Evolutionary conservation across 2,888 invertebrate species (phyloP).

Genomic region (Thymelicus lineola): DNA sequence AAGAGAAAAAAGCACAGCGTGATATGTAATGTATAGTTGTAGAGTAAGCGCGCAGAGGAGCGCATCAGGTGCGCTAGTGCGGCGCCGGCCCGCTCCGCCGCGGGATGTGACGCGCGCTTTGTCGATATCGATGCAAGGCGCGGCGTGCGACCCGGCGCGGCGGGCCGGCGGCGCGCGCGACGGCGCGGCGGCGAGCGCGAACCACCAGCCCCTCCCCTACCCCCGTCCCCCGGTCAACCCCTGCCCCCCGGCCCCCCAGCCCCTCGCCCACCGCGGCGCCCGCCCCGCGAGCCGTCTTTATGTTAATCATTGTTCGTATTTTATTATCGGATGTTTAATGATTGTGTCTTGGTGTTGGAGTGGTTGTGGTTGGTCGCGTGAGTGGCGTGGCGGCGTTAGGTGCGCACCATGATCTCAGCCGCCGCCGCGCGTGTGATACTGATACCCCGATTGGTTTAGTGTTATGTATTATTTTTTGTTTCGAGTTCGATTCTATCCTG

Average conservation of each 20-base stretch:
- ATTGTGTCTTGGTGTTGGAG: slow-evolving; percentile 53
- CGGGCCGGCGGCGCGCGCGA: slow-evolving; percentile 47
- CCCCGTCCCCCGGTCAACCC: slow-evolving; percentile 47
- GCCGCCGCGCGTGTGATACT: slow-evolving; percentile 80
- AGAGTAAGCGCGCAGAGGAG: slow-evolving; percentile 67
- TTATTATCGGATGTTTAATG: slow-evolving; percentile 62
- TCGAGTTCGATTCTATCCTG: slow-evolving; percentile 82
- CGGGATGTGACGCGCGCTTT: slow-evolving; percentile 53
- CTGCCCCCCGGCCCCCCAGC: slow-evolving; percentile 60
- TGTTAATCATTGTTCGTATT: slow-evolving; percentile 72
- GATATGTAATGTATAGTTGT: slow-evolving; percentile 84
- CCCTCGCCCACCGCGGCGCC: slow-evolving; percentile 66
- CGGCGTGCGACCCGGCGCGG: slow-evolving; percentile 44
- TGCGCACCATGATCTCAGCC: slow-evolving; percentile 76
- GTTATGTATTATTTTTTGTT: slow-evolving; percentile 82
- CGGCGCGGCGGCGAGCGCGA: slow-evolving; percentile 62
- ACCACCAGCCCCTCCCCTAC: slow-evolving; percentile 45
- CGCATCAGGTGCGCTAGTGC: slow-evolving; percentile 54
- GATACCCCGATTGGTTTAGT: slow-evolving; percentile 77
- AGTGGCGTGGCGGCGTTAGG: slow-evolving; percentile 70
- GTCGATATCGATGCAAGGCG: slow-evolving; percentile 50
- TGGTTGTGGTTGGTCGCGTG: slow-evolving; percentile 58
- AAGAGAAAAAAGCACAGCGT: slow-evolving; percentile 85
- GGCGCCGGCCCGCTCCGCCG: slow-evolving; percentile 49
- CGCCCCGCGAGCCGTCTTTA: slow-evolving; percentile 67